Conservation (phyloP, 2,888 invertebrate genomes). For the Diarsia mendica region DNA sequence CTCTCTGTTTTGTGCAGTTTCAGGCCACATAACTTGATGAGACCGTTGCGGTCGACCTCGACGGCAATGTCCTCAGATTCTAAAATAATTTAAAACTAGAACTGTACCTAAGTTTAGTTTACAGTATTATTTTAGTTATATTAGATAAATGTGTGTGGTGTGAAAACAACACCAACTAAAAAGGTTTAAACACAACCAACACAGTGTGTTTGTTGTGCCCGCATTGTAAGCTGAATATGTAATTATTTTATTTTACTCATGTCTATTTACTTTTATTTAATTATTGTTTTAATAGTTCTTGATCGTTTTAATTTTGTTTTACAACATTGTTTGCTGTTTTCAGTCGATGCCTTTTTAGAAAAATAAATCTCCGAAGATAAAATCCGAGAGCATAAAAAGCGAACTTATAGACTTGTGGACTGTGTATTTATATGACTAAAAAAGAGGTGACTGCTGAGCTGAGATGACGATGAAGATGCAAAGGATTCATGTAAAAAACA, state of each 20-base stretch:
- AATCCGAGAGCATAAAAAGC: not conserved
- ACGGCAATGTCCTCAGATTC: not conserved
- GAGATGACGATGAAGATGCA: no score
- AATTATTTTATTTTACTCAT: not conserved
- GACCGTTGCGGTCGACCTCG: not conserved
- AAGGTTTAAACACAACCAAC: not conserved
- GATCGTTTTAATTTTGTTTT: not conserved
- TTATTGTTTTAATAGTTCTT: not conserved
- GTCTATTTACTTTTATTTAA: not conserved
- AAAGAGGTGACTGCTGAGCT: no score
- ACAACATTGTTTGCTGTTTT: not conserved
- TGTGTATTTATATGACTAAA: no score
- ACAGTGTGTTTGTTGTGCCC: conserved; percentile 11
- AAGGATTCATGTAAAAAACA: no score
- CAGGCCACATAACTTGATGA: not conserved
- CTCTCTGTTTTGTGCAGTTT: not conserved
- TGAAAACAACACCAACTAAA: not conserved
- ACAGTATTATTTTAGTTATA: not conserved
- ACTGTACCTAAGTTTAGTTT: not conserved
- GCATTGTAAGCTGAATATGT: conserved; percentile 8
- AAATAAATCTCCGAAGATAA: not conserved
- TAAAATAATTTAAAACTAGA: not conserved
- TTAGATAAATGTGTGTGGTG: not conserved
- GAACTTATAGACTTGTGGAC: not conserved
- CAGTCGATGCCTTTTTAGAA: not conserved